Base-by-base conservation (phyloP, 1,140 invertebrate species). In the Adelges cooleyi region DNA sequence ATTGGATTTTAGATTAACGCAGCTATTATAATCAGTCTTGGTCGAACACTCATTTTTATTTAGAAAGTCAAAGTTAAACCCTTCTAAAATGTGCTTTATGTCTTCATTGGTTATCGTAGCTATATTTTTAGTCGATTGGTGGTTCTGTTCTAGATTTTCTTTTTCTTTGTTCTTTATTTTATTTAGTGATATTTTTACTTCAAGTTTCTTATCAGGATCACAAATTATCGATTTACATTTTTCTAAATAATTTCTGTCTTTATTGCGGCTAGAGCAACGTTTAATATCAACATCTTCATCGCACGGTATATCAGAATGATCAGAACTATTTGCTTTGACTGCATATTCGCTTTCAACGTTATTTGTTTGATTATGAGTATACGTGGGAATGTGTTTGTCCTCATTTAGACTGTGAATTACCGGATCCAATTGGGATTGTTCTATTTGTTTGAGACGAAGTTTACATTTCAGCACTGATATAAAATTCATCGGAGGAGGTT, bases 401-500 rank as follows among this genome's bases (percentile, higher is more conserved):
- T 25, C 13, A 27, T 4, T 56, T 25, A 56, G 27, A 44, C 44
- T 5, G 11, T 5, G 18, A 23, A 17, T 27, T 38, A 38, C 6
- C 36, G 6, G 8, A n/a, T 56, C 1, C 9, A 44, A 56, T 25
- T 42, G 10, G 13, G 40, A 25, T 6, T 56, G n/a, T 56, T 42
- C 22, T 44, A 23, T 11, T 25, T 23, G 38, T 56, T 25, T 20
- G 17, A 44, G 33, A 27, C 18, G 23, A 13, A 25, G 6, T 44
- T 56, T 56, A 56, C 23, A 56, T 25, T 56, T 56, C 27, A 56
- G 27, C 27, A 56, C 23, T 13, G 53, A 56, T 42, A 42, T 42
- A 56, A 44, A 56, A 56, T 27, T 56, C 38, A 42, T 23, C 11
- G 52, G 23, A 8, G 36, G 53, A 25, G 53, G 38, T 8, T 9